Evolutionary conservation across 2,113 vertebrate species (phyloP).

Genomic region (Entelurus aequoreus): DNA sequence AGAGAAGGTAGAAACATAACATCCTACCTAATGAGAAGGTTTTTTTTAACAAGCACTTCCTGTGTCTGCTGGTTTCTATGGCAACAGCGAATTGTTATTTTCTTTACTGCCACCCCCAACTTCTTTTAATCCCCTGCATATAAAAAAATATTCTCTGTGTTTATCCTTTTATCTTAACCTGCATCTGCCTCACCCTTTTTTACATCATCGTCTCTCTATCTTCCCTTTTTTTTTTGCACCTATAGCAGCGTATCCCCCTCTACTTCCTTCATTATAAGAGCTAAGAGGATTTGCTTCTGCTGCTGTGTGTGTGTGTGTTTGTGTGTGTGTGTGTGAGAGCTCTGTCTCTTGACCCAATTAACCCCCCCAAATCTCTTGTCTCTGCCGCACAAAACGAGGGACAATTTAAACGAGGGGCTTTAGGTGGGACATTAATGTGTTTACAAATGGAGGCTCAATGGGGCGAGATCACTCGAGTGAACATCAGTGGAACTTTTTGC

Average conservation of each 20-base stretch:
- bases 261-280: constrained; percentile 63
- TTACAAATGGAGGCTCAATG: constrained; percentile 34
- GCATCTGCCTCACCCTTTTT: constrained; percentile 33
- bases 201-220: constrained; percentile 10
- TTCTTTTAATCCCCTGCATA: constrained; percentile 30
- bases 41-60: constrained; percentile 55
- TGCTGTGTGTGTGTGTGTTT: constrained; percentile 22
- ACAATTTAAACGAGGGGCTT: constrained; percentile 44
- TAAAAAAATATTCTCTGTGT: constrained; percentile 30
- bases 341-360: constrained; percentile 65
- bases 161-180: constrained; percentile 66
- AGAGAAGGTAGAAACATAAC: constrained; percentile 36
- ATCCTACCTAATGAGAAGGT: constrained; percentile 60
- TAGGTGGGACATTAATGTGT: constrained; percentile 25
- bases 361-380: constrained; percentile 47
- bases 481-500: constrained; percentile 3
- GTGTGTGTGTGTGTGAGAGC: constrained; percentile 12
- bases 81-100: constrained; percentile 59
- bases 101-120: constrained; percentile 50
- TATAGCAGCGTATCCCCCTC: constrained; percentile 20
- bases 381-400: constrained; percentile 49
- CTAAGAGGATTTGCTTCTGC: constrained; percentile 63
- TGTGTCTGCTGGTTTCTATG: constrained; percentile 54
- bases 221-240: constrained; percentile 21
- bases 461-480: constrained; percentile 9